These are phyloP conservation scores for Mayetiola destructor DNA, from an alignment of 2,888 invertebrate species.

Conservation along the genomic window DNA sequence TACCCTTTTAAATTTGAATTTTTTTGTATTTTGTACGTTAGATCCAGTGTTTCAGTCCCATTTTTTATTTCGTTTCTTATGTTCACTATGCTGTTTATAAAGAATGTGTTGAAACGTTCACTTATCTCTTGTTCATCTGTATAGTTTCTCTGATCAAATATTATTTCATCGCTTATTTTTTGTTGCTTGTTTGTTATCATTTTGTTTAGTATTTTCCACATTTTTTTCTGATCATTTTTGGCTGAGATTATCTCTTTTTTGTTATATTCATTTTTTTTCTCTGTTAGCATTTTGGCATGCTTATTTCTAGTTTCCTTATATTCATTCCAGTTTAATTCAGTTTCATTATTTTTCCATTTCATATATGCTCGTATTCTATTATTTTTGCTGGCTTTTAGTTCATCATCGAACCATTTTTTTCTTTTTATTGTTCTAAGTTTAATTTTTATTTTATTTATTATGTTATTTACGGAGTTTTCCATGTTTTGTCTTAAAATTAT, in stretches of 20 bases:
- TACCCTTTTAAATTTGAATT: not conserved
- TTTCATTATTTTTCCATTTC: not conserved
- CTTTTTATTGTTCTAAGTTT: not conserved
- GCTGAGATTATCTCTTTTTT: not conserved
- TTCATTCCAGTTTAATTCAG: not conserved
- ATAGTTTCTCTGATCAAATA: not conserved
- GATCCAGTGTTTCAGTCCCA: too few species aligned
- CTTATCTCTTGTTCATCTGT: not conserved
- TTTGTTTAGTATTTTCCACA: not conserved
- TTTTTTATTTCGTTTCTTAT: too few species aligned
- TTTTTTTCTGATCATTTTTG: not conserved
- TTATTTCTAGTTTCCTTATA: not conserved
- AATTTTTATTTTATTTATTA: not conserved
- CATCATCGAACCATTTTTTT: not conserved
- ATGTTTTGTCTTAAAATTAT: not conserved
- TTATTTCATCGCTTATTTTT: not conserved
- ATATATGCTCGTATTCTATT: not conserved
- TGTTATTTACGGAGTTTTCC: not conserved
- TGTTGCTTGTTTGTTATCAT: not conserved
- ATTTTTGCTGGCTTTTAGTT: not conserved
- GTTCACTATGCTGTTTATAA: not conserved
- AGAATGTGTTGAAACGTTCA: not conserved
- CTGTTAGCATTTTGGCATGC: not conserved
- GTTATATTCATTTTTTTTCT: not conserved
- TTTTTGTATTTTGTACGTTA: not conserved